phyloP scores from a whole-genome alignment of 64 coral and sea anemone genomes.

The Dendrophyllia cribrosa region DNA sequence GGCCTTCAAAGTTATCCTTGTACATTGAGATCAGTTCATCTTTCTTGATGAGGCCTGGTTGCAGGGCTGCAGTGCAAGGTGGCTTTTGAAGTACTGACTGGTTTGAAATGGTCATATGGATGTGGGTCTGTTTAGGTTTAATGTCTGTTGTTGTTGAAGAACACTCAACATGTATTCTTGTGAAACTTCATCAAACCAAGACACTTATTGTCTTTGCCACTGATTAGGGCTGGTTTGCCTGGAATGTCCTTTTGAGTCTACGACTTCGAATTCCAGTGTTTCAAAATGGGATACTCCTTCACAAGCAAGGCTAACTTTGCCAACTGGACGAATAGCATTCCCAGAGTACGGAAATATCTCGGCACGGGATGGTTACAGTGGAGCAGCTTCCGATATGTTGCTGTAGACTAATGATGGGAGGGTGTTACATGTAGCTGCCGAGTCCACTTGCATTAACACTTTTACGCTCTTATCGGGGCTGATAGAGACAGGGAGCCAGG shows the following conservation, averaged over 20 bases:
- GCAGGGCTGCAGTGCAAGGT: not conserved
- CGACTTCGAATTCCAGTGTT: slow-evolving; percentile 21
- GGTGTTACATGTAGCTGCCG: slow-evolving; percentile 21
- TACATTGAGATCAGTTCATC: slow-evolving; percentile 25
- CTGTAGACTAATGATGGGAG: slow-evolving; percentile 36
- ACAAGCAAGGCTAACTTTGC: slow-evolving; percentile 36
- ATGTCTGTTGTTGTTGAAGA: slow-evolving; percentile 28
- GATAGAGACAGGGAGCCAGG: slow-evolving; percentile 22
- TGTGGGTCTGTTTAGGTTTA: not conserved
- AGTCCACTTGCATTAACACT: slow-evolving; percentile 42
- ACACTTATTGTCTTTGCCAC: not conserved
- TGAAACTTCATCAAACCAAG: slow-evolving; percentile 51
- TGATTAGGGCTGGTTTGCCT: slow-evolving; percentile 40
- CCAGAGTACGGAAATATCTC: not conserved
- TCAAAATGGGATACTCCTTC: slow-evolving; percentile 35
- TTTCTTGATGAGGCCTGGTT: slow-evolving; percentile 18
- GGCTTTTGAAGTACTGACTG: too few relatives aligned
- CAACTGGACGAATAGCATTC: slow-evolving; percentile 29
- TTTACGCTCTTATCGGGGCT: slow-evolving; percentile 15
- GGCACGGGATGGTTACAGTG: too few relatives aligned
- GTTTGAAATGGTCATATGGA: not conserved
- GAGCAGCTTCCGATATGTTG: not conserved
- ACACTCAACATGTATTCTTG: slow-evolving; percentile 30
- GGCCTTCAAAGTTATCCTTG: slow-evolving; percentile 2
- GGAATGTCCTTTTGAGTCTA: not conserved